Evolutionary conservation across 2,113 vertebrate genomes (phyloP).

Genomic region (Pyxicephalus adspersus): DNA sequence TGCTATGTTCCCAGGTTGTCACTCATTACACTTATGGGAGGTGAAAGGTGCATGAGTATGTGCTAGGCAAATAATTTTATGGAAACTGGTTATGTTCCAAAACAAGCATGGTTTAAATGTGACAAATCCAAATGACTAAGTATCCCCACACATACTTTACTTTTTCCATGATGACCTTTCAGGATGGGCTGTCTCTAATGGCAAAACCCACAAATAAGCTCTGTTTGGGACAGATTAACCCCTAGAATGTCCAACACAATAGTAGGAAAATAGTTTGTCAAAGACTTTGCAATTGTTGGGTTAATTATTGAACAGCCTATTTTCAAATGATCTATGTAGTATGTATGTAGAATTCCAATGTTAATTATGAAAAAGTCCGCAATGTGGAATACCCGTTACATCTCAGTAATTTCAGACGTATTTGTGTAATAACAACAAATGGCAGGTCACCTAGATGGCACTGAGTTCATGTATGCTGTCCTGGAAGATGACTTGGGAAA

Average conservation of each 20-base stretch:
- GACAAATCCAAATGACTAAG: constrained; percentile 6
- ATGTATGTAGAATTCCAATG: too few species aligned
- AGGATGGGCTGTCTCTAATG: constrained; percentile 52
- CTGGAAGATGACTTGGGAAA: too few species aligned
- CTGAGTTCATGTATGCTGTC: too few species aligned
- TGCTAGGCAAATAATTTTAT: not conserved
- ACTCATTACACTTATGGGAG: not conserved
- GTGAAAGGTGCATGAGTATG: too few species aligned
- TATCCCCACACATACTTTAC: constrained; percentile 30
- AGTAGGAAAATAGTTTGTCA: constrained; percentile 52
- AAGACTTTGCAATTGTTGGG: constrained; percentile 44
- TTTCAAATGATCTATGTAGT: constrained; percentile 19
- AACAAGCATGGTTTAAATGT: constrained; percentile 30
- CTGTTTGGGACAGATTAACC: constrained; percentile 38
- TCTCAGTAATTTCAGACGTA: too few species aligned
- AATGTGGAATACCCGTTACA: too few species aligned
- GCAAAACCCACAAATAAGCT: constrained; percentile 38
- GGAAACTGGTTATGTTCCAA: constrained; percentile 47
- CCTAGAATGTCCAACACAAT: constrained; percentile 50
- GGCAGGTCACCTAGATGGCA: too few species aligned
- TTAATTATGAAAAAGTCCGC: too few species aligned
- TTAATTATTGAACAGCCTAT: constrained; percentile 34
- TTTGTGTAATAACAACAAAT: too few species aligned
- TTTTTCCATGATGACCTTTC: constrained; percentile 42
- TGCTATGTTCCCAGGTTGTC: not conserved